A percentile compares a stretch with the other conserved stretches of the same genome.
These are phyloP conservation scores for Dermochelys coriacea DNA, from an alignment of 2,797 vertebrate species.

Conservation along the genomic window DNA sequence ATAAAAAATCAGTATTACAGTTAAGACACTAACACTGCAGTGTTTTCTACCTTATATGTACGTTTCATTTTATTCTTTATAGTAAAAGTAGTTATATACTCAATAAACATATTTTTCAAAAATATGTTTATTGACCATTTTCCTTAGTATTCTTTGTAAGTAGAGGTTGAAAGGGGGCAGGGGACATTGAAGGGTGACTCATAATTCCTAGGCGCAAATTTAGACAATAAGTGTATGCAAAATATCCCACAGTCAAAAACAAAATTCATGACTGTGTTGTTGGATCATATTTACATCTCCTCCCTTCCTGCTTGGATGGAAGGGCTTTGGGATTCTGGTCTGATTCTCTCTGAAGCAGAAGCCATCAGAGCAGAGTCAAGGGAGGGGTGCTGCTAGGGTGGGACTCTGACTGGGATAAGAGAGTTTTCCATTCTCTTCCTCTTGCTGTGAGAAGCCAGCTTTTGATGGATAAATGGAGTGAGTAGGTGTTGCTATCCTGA, in stretches of 20 bases:
- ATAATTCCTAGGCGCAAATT: background rate
- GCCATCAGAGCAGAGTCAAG: background rate
- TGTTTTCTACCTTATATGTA: background rate
- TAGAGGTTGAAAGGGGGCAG: background rate
- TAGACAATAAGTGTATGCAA: background rate
- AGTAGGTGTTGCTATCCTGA: accelerated
- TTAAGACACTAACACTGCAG: background rate
- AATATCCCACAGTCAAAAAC: background rate
- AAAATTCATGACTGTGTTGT: background rate
- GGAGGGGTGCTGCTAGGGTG: background rate
- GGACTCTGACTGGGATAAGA: background rate
- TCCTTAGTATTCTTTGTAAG: background rate
- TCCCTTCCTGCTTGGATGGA: background rate
- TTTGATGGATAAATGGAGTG: background rate
- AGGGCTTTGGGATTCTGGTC: background rate
- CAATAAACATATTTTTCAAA: background rate
- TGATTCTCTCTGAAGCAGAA: background rate
- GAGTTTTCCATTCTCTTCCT: background rate
- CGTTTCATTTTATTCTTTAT: background rate
- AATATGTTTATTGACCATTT: background rate
- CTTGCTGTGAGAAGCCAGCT: accelerated
- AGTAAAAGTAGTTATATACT: background rate
- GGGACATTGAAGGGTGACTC: background rate
- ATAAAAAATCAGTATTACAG: background rate
- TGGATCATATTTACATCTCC: background rate